Evolutionary conservation across 2,113 vertebrate species (phyloP), one percentile per base, ranked within the genome.

Genomic region (Austrofundulus limnaeus): DNA sequence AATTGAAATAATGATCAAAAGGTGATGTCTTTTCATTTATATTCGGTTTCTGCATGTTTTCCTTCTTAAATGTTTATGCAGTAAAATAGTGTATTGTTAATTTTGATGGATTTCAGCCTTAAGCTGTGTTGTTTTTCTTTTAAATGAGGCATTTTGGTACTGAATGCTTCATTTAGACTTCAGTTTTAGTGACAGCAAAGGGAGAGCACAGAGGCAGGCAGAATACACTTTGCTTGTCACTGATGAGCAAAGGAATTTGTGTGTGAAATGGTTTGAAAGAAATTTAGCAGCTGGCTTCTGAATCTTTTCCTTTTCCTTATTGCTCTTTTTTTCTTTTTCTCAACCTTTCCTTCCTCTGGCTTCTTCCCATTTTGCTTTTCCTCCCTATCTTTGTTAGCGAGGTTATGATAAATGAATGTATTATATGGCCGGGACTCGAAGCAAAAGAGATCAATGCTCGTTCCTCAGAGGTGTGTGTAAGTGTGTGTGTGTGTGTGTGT

Each of bases 401-500:
- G 31, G 60, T 78, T 78, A 72, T 87, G 84, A 82, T 82, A 75
- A 80, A 85, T 86, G 80, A 88, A 73, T 78, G 54, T 61, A 67
- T 87, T 82, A 81, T 74, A 53, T 73, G 74, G 69, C 55, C 2
- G 75, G 24, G 75, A 71, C 78, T 66, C 47, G 66, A 83, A 71
- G 80, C 70, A 5, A 56, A 82, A 82, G 82, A 89, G 85, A 90
- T 89, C 87, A 82, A 86, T 90, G 84, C 70, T 79, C 52, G 42
- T 66, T 80, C 77, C 78, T 80, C 58, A 47, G 69, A 68, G 69
- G 49, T 64, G 70, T 78, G 76, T 74, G 72, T 65, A 15, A 37
- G 54, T 59, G 60, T 61, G 62, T 59, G 77, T 67, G n/a, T n/a
- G n/a, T n/a, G n/a, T n/a, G n/a, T n/a, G n/a, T n/a, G n/a, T n/a